These are phyloP conservation scores for Cranoglanis bouderius DNA, from an alignment of 2,113 vertebrate genomes.

Conservation along the genomic window DNA sequence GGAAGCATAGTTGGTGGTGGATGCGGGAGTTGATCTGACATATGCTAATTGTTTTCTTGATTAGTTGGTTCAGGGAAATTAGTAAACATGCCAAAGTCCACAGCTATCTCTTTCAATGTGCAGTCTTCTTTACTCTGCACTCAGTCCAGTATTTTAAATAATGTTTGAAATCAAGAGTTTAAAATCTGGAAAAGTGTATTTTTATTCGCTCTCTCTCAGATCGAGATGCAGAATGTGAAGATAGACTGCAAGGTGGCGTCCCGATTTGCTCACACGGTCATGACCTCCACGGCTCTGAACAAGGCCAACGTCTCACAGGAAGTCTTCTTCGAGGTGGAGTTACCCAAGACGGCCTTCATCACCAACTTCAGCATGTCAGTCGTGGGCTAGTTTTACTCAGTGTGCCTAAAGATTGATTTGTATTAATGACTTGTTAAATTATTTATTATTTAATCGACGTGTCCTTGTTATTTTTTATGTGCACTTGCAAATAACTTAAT, in stretches of 20 bases:
- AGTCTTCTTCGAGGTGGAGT: slow-evolving; percentile 86
- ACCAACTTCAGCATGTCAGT: slow-evolving; percentile 94
- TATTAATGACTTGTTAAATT: too few species aligned
- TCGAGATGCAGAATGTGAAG: slow-evolving; percentile 75
- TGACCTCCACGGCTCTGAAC: slow-evolving; percentile 86
- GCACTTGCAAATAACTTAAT: not conserved
- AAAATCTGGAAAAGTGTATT: not conserved
- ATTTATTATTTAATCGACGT: too few species aligned
- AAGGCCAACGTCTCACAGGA: slow-evolving; percentile 79
- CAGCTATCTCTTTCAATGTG: not conserved
- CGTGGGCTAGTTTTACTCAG: not conserved
- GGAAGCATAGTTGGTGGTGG: too few species aligned
- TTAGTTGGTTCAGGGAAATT: not conserved
- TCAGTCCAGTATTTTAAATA: not conserved
- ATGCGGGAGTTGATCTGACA: too few species aligned
- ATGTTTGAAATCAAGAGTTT: too few species aligned
- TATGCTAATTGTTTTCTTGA: not conserved
- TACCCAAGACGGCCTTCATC: slow-evolving; percentile 95
- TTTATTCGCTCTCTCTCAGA: not conserved
- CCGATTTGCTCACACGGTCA: slow-evolving; percentile 86
- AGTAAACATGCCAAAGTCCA: not conserved
- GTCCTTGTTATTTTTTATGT: not conserved
- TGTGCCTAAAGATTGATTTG: too few species aligned
- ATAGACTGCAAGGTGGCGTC: slow-evolving; percentile 85
- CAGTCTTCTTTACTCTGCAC: not conserved